Evolutionary conservation across 1,140 invertebrate species (phyloP), one percentile per base, ranked within the genome.

Genomic region (Eupristina koningsbergeri): DNA sequence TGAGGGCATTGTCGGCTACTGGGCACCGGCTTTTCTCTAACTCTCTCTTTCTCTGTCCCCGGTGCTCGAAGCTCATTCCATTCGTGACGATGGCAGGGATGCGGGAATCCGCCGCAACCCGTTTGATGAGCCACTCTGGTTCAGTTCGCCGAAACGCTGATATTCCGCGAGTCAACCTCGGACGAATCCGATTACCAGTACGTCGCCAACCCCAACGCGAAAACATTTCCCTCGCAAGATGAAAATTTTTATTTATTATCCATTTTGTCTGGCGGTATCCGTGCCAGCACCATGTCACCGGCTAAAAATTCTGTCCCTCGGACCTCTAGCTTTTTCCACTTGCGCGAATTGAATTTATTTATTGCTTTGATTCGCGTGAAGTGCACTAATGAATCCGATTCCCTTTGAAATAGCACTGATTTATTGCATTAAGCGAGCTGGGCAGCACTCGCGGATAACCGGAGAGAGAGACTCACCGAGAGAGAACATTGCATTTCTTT

Each of bases 1-100:
- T 89, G 87, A 88, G 86, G 79, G 85, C 87, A 89, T 89, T 89
- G 88, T 89, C 81, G 86, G 81, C 69, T 69, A 58, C 19, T 19
- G 45, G n/a, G 45, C 45, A 50, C 26, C 45, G 41, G 31, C 41
- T 29, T n/a, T 5, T 29, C n/a, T n/a, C n/a, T n/a, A n/a, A n/a
- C n/a, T n/a, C n/a, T n/a, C n/a, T n/a, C n/a, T n/a, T n/a, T n/a
- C n/a, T n/a, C n/a, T n/a, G n/a, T 1, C 53, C 22, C 53, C 22
- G 26, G 53, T 13, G 45, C 73, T 22, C 45, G n/a, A 17, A 39
- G 63, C 71, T 74, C 69, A 71, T 78, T 64, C 45, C 29, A 22
- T 11, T 78, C 36, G 61, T 17, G 41, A 34, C 45, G 67, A 19
- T 9, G 19, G 34, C 47, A 45, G 50, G 22, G 15, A 74, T 81